These are phyloP conservation scores for Caenorhabditis sp. DNA, from an alignment of 2,888 invertebrate genomes.

Conservation along the genomic window DNA sequence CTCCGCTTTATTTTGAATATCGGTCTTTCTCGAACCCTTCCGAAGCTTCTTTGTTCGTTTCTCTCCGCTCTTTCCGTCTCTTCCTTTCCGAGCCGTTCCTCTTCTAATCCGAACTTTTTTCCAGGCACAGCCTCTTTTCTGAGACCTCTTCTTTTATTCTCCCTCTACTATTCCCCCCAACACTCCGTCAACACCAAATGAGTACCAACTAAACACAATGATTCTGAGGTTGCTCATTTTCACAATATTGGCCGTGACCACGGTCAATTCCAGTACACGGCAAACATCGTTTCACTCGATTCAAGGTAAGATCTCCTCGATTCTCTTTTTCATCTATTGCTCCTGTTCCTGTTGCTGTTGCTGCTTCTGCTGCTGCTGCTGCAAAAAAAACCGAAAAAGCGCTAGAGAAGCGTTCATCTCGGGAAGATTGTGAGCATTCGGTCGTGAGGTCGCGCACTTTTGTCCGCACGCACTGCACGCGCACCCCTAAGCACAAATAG, in stretches of 20 bases:
- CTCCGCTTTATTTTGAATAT: constrained; percentile 4
- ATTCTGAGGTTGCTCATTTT: constrained; percentile 48
- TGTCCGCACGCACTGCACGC: constrained; percentile 36
- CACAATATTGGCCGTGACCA: constrained; percentile 25
- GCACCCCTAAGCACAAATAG: constrained; percentile 41
- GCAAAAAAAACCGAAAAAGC: background rate
- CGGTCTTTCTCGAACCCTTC: constrained; percentile 4
- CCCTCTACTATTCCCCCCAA: constrained; percentile 2
- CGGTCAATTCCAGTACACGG: constrained; percentile 41
- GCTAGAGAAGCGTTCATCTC: constrained; percentile 1
- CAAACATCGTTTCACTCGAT: constrained; percentile 49
- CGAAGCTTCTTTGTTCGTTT: background rate
- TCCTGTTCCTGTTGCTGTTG: too few relatives aligned
- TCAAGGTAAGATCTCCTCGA: constrained; percentile 44
- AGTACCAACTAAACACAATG: constrained; percentile 16
- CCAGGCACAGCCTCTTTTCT: constrained; percentile 24
- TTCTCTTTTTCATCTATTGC: too few relatives aligned
- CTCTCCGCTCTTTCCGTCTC: background rate
- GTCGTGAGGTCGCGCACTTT: constrained; percentile 45
- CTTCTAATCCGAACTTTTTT: background rate
- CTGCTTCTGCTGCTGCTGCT: background rate
- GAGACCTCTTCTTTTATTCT: background rate
- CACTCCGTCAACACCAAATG: constrained; percentile 9
- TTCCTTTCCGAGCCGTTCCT: constrained; percentile 1
- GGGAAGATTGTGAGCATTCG: constrained; percentile 17